Base-by-base conservation (phyloP, 2,113 vertebrate genomes). In the Hyperopisus bebe region DNA sequence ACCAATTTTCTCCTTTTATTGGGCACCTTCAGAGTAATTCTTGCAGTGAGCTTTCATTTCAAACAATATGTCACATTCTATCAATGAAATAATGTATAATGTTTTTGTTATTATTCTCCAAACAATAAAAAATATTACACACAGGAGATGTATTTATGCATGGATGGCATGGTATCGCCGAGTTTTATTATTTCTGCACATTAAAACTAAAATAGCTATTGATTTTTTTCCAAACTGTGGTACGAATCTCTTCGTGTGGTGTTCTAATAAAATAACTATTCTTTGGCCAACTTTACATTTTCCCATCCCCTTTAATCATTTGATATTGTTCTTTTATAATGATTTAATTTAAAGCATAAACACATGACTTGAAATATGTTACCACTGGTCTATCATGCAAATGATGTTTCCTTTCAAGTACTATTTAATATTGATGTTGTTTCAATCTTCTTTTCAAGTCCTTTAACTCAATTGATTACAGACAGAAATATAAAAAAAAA, bases 1-100 rank as follows among this genome's bases (percentile, higher is more conserved):
- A 53, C 85, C 50, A 53, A 87, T 87, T 53, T 87, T 87, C 31
- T 35, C 31, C 85, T 35, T 87, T 87, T 87, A 87, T 87, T 35
- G 85, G 85, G 31, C 50, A 84, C 27, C 47, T 87, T 53, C 47
- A 8, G 13, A 87, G 47, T 50, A 86, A 86, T 86, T 86, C 44
- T 47, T 86, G 24, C 83, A 24, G 83, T 39, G 47, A 35, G n/a
- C n/a, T 55, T 87, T 53, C 48, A 31, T 51, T 19, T 87, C 13
- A 87, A 87, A 87, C 47, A 47, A 35, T 87, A 35, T 48, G 27
- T 39, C 27, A 53, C 48, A 87, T 53, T 87, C 47, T 53, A 53
- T 87, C 48, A 53, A 19, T 55, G 50, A 87, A 15, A 53, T 87
- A 53, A 87, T 35, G 48, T 19, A 55, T 55, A 87, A 87, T 53